These are phyloP conservation scores for Thereuonema tuberculata DNA, from an alignment of 1,140 invertebrate species.

Conservation along the genomic window DNA sequence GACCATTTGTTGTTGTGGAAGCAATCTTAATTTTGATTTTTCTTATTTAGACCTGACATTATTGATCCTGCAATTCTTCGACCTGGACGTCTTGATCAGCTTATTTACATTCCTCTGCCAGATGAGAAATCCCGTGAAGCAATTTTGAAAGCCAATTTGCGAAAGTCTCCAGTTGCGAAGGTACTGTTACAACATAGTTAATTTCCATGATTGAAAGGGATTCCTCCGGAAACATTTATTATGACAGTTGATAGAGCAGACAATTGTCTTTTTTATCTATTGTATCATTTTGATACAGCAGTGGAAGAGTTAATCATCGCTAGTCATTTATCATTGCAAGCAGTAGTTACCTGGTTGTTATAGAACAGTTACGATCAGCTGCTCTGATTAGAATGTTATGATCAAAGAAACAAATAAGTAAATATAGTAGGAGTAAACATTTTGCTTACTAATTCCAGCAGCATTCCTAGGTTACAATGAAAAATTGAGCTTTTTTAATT, in stretches of 20 bases:
- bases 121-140: slow-evolving; percentile 94
- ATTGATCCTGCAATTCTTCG: slow-evolving; percentile 98
- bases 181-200: slow-evolving; percentile 28
- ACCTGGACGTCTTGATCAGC: slow-evolving; percentile 94
- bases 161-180: slow-evolving; percentile 91
- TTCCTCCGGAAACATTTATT: not conserved
- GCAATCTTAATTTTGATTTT: slow-evolving; percentile 16
- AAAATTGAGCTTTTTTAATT: too few relatives aligned
- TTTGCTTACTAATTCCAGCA: too few relatives aligned
- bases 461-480: too few relatives aligned
- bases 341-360: too few relatives aligned
- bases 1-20: too few relatives aligned
- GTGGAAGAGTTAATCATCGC: too few relatives aligned
- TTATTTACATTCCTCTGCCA: slow-evolving; percentile 98
- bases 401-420: too few relatives aligned
- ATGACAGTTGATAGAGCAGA: not conserved
- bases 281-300: too few relatives aligned
- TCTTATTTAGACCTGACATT: slow-evolving; percentile 55
- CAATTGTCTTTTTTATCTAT: slow-evolving; percentile 8
- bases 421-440: too few relatives aligned
- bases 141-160: slow-evolving; percentile 88
- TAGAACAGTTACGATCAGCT: too few relatives aligned
- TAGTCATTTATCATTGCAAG: too few relatives aligned
- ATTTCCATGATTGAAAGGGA: not conserved
- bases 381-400: too few relatives aligned